Conservation (phyloP, 1,140 invertebrate genomes). For the Drosophila navojoa region DNA sequence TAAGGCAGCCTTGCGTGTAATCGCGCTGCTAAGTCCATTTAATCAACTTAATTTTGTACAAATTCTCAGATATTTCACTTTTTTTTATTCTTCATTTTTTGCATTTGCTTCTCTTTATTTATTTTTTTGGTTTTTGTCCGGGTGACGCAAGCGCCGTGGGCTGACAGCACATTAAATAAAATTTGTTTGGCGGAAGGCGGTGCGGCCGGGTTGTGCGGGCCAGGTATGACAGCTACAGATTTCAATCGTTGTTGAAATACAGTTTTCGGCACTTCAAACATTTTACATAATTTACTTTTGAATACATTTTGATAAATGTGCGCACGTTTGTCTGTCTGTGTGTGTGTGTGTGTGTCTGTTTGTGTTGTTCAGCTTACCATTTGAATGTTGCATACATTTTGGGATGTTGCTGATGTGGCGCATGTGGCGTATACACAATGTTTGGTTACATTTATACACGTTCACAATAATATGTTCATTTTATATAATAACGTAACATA, state of each 20-base stretch:
- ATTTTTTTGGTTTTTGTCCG: not conserved
- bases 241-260: conserved; percentile 69
- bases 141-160: conserved; percentile 62
- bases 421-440: conserved; percentile 41
- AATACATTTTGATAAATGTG: conserved; percentile 46
- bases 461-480: not conserved
- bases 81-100: conserved; percentile 23
- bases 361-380: conserved; percentile 13
- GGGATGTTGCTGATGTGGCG: conserved; percentile 15
- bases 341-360: conserved; percentile 8
- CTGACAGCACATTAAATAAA: conserved; percentile 63
- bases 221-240: conserved; percentile 42
- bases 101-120: not conserved
- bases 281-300: conserved; percentile 73
- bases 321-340: not conserved
- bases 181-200: conserved; percentile 36
- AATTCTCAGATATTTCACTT: conserved; percentile 73
- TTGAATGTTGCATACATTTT: conserved; percentile 38
- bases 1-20: conserved; percentile 72
- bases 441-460: conserved; percentile 10
- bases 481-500: not conserved
- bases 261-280: conserved; percentile 70
- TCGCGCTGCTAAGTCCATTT: conserved; percentile 78
- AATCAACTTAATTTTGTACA: conserved; percentile 82
- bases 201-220: not conserved